Evolutionary conservation across 1,140 invertebrate genomes (phyloP), one percentile per base, ranked within the genome.

Genomic region (Coenobita brevimanus): DNA sequence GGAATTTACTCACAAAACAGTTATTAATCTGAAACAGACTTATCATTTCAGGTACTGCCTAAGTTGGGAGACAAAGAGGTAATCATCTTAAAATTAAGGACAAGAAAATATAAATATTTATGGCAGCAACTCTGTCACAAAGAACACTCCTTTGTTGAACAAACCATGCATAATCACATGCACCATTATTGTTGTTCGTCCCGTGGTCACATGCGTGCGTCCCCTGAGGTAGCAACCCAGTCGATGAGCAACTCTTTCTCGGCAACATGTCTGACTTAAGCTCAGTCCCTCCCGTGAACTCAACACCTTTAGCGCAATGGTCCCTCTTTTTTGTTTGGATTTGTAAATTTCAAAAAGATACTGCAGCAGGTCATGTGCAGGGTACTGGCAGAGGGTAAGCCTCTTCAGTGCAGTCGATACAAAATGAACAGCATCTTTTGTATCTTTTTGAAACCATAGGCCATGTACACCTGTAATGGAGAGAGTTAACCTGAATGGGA

Each of bases 111-210:
- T 81, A 76, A 21, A 21, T 75, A 60, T 88, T 79, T 80, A 76
- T 88, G 54, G 86, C 76, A 82, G 79, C 50, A 88, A 76, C 64
- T 76, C 86, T 80, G 80, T 82, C 86, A 76, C 86, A 81, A 88
- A 88, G 86, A 88, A 88, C 86, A 88, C 86, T 88, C 86, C 79
- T 88, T 88, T 88, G 86, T 88, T 82, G 86, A 88, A 88, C 86
- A 82, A 82, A 82, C 86, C 86, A 88, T 88, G 86, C 86, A 88
- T 82, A 85, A 85, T 43, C 82, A 64, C 86, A 88, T 88, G 86
- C 86, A 88, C 50, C 79, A 60, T 67, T 78, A 50, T 60, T 87
- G 64, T 67, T 80, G 84, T 60, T 62, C 76, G 76, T 79, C 84
- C 60, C 62, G 43, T 79, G 62, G 33, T 62, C 60, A 82, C 86